These are phyloP conservation scores for Phalera bucephala DNA, from an alignment of 2,888 invertebrate genomes.

Conservation along the genomic window DNA sequence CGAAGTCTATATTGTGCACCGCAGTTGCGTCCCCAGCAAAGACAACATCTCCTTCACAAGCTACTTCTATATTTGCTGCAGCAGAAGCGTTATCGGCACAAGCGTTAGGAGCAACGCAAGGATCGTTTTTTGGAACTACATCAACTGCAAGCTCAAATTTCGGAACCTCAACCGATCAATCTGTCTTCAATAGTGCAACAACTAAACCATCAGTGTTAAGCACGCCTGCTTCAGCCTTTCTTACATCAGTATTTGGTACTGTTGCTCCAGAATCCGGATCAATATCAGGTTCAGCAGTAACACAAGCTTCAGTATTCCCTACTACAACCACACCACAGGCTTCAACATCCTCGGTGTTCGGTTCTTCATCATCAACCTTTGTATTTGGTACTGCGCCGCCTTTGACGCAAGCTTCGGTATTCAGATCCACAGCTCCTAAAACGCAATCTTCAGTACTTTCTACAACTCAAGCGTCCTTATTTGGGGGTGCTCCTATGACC, in stretches of 20 bases:
- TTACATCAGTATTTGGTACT: conserved; percentile 39
- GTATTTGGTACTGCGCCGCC: conserved; percentile 38
- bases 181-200: conserved; percentile 22
- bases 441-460: conserved; percentile 30
- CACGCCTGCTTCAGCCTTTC: conserved; percentile 31
- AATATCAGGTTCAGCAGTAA: conserved; percentile 28
- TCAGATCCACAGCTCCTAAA: conserved; percentile 33
- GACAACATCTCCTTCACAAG: conserved; percentile 12
- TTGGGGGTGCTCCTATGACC: conserved; percentile 29
- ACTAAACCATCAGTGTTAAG: conserved; percentile 36
- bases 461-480: conserved; percentile 25
- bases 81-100: conserved; percentile 15
- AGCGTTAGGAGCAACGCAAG: conserved; percentile 25
- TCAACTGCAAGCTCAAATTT: conserved; percentile 28
- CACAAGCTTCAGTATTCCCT: conserved; percentile 37
- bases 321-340: conserved; percentile 22
- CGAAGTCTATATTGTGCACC: conserved; percentile 39
- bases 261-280: conserved; percentile 20
- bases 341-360: conserved; percentile 35
- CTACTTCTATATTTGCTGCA: conserved; percentile 16
- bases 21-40: conserved; percentile 24
- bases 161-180: conserved; percentile 28
- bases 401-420: conserved; percentile 42
- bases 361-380: conserved; percentile 34
- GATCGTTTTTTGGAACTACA: conserved; percentile 27